Base-by-base conservation (phyloP, 2,888 invertebrate genomes). In the Scaptomyza caliginosa region DNA sequence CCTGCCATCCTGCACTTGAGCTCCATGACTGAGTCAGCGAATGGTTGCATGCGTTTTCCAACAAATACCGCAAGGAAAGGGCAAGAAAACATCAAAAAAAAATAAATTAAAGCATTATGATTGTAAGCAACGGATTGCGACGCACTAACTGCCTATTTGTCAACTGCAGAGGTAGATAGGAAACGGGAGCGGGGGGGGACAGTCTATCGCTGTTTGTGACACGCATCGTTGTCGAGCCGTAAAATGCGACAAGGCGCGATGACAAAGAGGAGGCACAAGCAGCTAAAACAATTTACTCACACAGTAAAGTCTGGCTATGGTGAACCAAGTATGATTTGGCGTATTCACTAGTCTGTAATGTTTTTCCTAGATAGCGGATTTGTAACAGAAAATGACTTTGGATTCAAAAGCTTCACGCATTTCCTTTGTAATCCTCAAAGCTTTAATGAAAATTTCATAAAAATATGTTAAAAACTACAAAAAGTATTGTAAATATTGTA, bases 71-170 rank as follows among this genome's bases (percentile, higher is more conserved):
- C n/a, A n/a, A n/a, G n/a, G n/a, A n/a, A n/a, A n/a, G n/a, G n/a
- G n/a, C n/a, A 68, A 49, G 0, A 13, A 4, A 30, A 32, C 2
- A 66, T 52, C 26, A 11, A 26, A 0, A 26, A 1, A 19, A 38
- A 16, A 17, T 16, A 74, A 70, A 76, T 84, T 76, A 81, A 81
- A 81, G 82, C 82, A 81, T 81, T 81, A 81, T 84, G 70, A 84
- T 78, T 84, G 78, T 76, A 65, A 73, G 64, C 62, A 49, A 63
- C 67, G 70, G 73, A 75, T 70, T 71, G 70, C 59, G 40, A 50
- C 49, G 28, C 55, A 68, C 72, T 55, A 68, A 63, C 76, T 69
- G 80, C 77, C 81, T 79, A 82, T 81, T 85, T 81, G 74, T 85
- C 82, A 85, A 50, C 45, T 42, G 21, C 46, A 50, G 46, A 46